A percentile compares a stretch with the other conserved stretches of the same genome.
phyloP scores from a whole-genome alignment of 2,113 vertebrate species.

The Dasyornis broadbenti region DNA sequence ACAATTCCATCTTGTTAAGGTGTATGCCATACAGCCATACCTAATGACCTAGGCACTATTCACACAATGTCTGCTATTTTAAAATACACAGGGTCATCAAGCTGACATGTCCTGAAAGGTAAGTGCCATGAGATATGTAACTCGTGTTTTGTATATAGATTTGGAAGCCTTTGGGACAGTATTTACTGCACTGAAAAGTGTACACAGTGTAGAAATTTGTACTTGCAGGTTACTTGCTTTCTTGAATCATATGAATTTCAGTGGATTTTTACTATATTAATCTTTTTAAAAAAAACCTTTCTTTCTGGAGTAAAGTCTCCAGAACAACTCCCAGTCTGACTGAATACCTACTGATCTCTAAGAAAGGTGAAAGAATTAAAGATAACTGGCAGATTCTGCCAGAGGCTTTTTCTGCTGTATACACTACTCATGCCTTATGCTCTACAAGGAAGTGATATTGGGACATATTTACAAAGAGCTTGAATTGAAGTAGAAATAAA shows the following conservation, averaged over 20 bases:
- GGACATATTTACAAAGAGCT: background rate
- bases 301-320: background rate
- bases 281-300: background rate
- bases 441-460: background rate
- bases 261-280: background rate
- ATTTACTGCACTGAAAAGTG: background rate
- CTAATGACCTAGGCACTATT: background rate
- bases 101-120: rapidly evolving
- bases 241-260: background rate
- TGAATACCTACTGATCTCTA: background rate
- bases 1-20: background rate
- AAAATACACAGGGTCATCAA: background rate
- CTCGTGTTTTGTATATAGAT: background rate
- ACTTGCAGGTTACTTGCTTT: background rate
- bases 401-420: background rate
- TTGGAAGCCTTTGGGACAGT: background rate
- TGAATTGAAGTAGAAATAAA: background rate
- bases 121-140: background rate
- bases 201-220: background rate
- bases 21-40: background rate
- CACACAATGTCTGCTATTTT: background rate
- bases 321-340: background rate
- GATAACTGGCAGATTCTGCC: background rate
- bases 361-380: background rate
- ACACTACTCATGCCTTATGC: background rate